Base-by-base conservation (phyloP, 2,888 invertebrate species). In the Drosophila neoperkinsi region DNA sequence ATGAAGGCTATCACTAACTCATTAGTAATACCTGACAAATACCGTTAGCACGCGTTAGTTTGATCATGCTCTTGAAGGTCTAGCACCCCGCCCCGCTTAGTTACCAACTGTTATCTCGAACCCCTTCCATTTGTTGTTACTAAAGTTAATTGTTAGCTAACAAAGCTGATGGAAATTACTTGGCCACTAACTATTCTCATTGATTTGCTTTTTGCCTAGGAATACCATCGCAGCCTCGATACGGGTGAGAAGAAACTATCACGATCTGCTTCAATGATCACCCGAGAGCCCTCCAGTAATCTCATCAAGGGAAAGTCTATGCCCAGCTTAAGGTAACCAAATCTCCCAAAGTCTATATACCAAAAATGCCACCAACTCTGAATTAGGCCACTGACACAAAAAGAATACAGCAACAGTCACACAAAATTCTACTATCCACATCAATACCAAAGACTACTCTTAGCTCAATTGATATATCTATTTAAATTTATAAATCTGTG, bases 241-340 rank as follows among this genome's bases (percentile, higher is more conserved):
- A 96, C 97, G 2, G 96, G 96, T 0, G 97, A 97, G 75, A 95
- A 95, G 82, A 96, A 96, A 74, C 94, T 97, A 58, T 95, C 96
- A 0, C 95, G 96, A 79, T 96, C 96, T 2, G 95, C 95, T 51
- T 95, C 97, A 1, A 95, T 95, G 59, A 94, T 95, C 62, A 95
- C 96, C 53, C 96, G 96, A 78, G 94, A 95, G 3, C 94, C 95
- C 0, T 94, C 95, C 21, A 95, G 95, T 61, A 97, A 97, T 93
- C 94, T 98, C 59, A 96, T 97, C 73, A 97, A 98, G 94, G 98
- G 98, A 73, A 98, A 98, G 94, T 98, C 98, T 94, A 98, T 99
- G 98, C 98, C 98, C 4, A 98, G 98, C 91, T 94, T 98, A 74
- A 98, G 98, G 98, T 98, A 94, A 94, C 4, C 49, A 11, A 7